Evolutionary conservation across 2,113 vertebrate genomes (phyloP).

Genomic region (Ciconia maguari): DNA sequence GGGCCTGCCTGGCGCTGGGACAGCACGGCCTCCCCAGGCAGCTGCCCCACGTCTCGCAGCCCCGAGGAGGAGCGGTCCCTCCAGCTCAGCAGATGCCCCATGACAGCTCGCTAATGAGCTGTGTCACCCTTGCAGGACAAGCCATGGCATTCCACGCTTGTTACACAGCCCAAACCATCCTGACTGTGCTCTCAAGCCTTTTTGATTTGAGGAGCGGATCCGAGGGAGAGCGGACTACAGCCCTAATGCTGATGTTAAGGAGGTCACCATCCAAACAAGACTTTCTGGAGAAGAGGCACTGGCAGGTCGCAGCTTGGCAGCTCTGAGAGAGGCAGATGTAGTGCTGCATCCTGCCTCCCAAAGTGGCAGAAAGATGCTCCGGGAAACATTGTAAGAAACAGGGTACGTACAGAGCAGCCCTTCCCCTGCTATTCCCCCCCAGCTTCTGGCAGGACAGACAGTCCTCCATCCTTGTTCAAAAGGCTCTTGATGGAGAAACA

Average conservation of each 20-base stretch:
- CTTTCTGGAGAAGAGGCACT: not conserved
- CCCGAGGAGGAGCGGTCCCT: not conserved
- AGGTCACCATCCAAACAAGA: not conserved
- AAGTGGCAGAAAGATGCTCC: not conserved
- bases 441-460: not conserved
- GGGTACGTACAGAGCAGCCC: not conserved
- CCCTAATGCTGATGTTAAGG: not conserved
- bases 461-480: not conserved
- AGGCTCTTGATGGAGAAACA: not conserved
- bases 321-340: rapidly evolving
- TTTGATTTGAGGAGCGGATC: not conserved
- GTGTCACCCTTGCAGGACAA: not conserved
- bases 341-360: not conserved
- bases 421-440: not conserved
- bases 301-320: not conserved
- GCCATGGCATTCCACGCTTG: not conserved
- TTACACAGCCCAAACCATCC: not conserved
- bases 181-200: not conserved
- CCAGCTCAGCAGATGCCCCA: not conserved
- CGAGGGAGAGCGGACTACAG: not conserved
- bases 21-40: not conserved
- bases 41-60: not conserved
- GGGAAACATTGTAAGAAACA: not conserved
- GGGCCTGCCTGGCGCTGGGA: not conserved
- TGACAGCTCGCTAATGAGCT: not conserved